phyloP scores from a whole-genome alignment of 2,113 vertebrate genomes.

The Poeciliopsis prolifica region DNA sequence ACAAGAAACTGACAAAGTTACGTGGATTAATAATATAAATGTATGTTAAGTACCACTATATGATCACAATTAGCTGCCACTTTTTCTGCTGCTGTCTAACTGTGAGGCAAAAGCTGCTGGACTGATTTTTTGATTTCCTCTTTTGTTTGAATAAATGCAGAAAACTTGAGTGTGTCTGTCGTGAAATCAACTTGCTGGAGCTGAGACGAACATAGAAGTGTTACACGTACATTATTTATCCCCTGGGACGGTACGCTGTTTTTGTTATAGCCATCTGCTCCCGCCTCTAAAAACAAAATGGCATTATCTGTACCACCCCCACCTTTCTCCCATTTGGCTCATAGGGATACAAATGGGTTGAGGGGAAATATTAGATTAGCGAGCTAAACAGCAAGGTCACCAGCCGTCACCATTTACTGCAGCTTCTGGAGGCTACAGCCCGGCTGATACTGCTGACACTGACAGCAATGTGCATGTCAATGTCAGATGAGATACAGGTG shows the following conservation, averaged over 20 bases:
- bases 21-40: too few species aligned
- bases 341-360: constrained; percentile 52
- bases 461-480: constrained; percentile 46
- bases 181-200: too few species aligned
- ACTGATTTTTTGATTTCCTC: too few species aligned
- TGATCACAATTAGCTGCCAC: too few species aligned
- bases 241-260: constrained; percentile 31
- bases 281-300: constrained; percentile 53
- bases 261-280: constrained; percentile 47
- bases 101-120: too few species aligned
- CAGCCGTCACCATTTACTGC: constrained; percentile 40
- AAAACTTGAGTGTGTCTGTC: too few species aligned
- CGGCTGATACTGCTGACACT: constrained; percentile 24
- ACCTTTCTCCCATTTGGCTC: constrained; percentile 34
- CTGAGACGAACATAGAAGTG: too few species aligned
- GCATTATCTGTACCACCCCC: constrained; percentile 42
- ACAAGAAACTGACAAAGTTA: not conserved
- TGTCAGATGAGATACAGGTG: constrained; percentile 57
- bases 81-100: too few species aligned
- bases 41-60: too few species aligned
- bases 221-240: not conserved
- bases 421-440: constrained; percentile 39
- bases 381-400: constrained; percentile 62
- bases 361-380: constrained; percentile 65
- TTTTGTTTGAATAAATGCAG: too few species aligned